These are phyloP conservation scores for Phthorimaea operculella DNA, from an alignment of 1,140 invertebrate species.

Conservation along the genomic window DNA sequence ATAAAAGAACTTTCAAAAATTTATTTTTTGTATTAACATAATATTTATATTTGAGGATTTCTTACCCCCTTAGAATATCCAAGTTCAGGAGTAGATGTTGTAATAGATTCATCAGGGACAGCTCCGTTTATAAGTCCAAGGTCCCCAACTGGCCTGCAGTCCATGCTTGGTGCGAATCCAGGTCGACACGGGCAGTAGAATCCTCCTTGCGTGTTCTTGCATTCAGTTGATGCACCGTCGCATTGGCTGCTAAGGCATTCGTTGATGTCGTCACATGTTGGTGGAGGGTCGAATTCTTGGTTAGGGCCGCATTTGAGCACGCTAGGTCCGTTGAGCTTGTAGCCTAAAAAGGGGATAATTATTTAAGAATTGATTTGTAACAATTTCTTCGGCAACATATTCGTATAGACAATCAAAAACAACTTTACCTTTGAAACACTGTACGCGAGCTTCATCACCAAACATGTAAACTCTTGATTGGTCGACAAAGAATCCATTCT, in stretches of 20 bases:
- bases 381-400: not conserved
- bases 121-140: conserved; percentile 89
- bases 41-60: conserved; percentile 12
- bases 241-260: conserved; percentile 92
- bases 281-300: conserved; percentile 86
- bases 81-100: conserved; percentile 82
- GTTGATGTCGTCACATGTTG: conserved; percentile 92
- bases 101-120: conserved; percentile 89
- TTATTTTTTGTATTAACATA: not conserved
- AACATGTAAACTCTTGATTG: conserved; percentile 80
- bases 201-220: conserved; percentile 89
- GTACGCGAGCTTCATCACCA: conserved; percentile 91
- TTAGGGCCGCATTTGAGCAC: conserved; percentile 89
- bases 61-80: conserved; percentile 85
- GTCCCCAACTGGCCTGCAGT: conserved; percentile 89
- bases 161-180: conserved; percentile 87
- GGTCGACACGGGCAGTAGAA: conserved; percentile 91
- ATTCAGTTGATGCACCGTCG: conserved; percentile 90
- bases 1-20: not conserved
- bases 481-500: conserved; percentile 87
- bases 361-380: not conserved
- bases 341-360: conserved; percentile 32
- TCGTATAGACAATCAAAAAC: not conserved
- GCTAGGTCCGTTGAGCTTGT: conserved; percentile 71
- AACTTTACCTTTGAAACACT: conserved; percentile 86